Evolutionary conservation across 2,113 vertebrate species (phyloP).

Genomic region (Syngnathus typhle): DNA sequence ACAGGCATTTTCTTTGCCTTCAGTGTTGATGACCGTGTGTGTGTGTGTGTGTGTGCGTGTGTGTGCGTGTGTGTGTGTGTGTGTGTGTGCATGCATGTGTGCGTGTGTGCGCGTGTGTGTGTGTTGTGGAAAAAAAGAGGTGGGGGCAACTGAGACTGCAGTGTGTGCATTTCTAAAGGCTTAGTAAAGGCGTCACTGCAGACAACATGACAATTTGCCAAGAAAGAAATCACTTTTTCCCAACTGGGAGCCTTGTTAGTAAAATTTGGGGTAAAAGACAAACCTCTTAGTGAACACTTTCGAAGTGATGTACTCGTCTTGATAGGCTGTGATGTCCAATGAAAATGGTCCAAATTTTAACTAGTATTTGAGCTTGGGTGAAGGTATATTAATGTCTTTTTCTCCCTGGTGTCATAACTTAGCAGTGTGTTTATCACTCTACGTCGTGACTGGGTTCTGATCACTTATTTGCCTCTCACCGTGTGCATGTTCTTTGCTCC

Average conservation of each 20-base stretch:
- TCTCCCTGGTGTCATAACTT: background rate
- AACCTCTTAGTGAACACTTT: background rate
- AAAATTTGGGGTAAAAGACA: background rate
- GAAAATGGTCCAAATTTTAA: background rate
- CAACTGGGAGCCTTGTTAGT: constrained; percentile 1
- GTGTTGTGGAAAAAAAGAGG: constrained; percentile 6
- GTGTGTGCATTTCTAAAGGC: constrained; percentile 22
- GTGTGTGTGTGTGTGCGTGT: too few relatives aligned
- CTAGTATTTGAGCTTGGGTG: background rate
- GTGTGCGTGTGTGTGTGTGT: too few relatives aligned
- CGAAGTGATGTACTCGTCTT: background rate
- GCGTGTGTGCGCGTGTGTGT: constrained; percentile 31
- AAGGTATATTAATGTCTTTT: background rate
- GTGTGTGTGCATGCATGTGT: too few relatives aligned
- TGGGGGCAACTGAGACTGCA: background rate
- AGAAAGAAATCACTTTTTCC: constrained; percentile 34
- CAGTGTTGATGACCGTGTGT: constrained; percentile 32
- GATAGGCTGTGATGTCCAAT: background rate
- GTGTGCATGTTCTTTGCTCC: constrained; percentile 19
- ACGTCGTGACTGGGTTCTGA: background rate
- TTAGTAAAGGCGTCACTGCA: constrained; percentile 70
- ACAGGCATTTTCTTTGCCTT: constrained; percentile 48
- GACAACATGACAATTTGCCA: constrained; percentile 60
- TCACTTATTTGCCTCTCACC: background rate
- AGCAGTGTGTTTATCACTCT: too few relatives aligned